Evolutionary conservation across 2,888 invertebrate genomes (phyloP), one percentile per base, ranked within the genome.

Genomic region (Clitarchus hookeri): DNA sequence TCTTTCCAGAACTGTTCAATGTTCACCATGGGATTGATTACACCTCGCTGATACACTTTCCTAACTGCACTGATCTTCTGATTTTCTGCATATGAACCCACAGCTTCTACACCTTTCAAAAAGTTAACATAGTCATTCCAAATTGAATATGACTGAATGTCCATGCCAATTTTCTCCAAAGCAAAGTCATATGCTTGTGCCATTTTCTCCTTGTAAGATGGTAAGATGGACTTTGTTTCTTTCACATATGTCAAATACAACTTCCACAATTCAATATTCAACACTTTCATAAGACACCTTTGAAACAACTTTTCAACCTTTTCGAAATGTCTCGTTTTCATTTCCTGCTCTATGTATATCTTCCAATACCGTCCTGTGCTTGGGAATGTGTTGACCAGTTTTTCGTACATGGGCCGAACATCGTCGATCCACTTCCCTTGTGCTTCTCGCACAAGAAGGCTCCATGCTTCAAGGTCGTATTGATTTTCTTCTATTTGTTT

Each of bases 181-280:
- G 99, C 99, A 92, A 99, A 99, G 92, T 99, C 99, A 91, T 99
- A 99, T 0, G 99, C 99, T 91, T 99, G 98, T 0, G 99, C 99
- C 97, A 99, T 97, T 93, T 99, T 99, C 91, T 99, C 99, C 91
- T 98, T 98, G 93, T 98, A 98, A 0, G 97, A 97, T 0, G 97
- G 96, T 89, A 98, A 93, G 90, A 97, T 96, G 85, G 98, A 96
- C 91, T 98, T 98, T 0, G 99, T 99, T 91, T 99, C 99, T 92
- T 98, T 98, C 65, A 99, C 98, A 92, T 99, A 99, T 89, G 96
- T 96, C 87, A 99, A 94, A 92, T 99, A 99, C 86, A 98, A 94
- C 91, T 99, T 97, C 99, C 99, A 99, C 88, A 99, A 93, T 91
- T 99, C 99, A 88, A 99, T 99, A 93, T 99, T 99, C 87, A 99